Evolutionary conservation across 2,113 vertebrate genomes (phyloP), one percentile per base, ranked within the genome.

Genomic region (Vimba vimba): DNA sequence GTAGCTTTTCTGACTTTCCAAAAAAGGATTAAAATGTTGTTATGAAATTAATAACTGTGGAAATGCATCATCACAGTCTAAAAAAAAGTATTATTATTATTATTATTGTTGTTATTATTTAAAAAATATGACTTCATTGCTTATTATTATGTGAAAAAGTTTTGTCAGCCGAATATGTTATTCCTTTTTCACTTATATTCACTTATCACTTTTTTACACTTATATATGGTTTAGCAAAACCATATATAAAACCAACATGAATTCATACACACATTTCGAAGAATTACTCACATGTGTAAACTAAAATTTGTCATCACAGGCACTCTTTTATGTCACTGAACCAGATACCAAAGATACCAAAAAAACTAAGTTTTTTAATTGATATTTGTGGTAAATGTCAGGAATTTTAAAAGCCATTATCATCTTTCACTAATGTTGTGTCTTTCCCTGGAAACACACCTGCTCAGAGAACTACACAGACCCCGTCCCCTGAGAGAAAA

Each of bases 351-450:
- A 27, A 27, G 27, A 27, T 27, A 27, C 27, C 27, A 27, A 27
- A 27, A 27, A 27, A 27, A 27, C 27, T 15, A 74, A 75, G 71
- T 47, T 75, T 50, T 75, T 47, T 25, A 50, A 75, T 75, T 75
- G 73, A 50, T 12, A 75, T 27, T 25, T 50, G 43, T 27, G 23
- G 73, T 75, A 75, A 75, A 57, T 78, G 76, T 78, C 50, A 78
- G 11, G 76, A 36, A 78, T 78, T 78, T 33, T 39, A 78, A 57
- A 30, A 78, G 76, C 50, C 50, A 59, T 57, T 78, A 59, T 78
- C 50, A 78, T 78, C 30, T 57, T 78, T 39, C 50, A 36, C 50
- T 57, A 57, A 36, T 19, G 19, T 33, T 78, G 76, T n/a, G 27
- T 78, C 10, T 57, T 36, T 78, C 17, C 52, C 19, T 59, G 76